Percentiles rank a stretch among this genome's conserved stretches.
phyloP scores from a whole-genome alignment of 1,140 invertebrate species.

The Stenopsyche tienmushanensis region DNA sequence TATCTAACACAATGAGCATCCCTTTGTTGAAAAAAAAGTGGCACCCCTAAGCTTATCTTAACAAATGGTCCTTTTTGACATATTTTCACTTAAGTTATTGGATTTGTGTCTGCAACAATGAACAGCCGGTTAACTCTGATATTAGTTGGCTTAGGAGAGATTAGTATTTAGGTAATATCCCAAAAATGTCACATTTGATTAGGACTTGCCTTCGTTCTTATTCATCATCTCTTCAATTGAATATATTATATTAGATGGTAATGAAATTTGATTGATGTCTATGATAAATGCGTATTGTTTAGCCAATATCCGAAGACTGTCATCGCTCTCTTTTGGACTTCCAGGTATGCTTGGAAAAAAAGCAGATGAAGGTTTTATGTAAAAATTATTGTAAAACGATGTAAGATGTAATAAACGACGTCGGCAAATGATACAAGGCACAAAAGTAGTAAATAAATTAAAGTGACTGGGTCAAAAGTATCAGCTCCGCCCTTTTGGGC shows the following conservation, averaged over 20 bases:
- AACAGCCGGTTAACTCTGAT: constrained; percentile 25
- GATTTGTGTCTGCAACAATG: constrained; percentile 37
- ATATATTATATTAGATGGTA: no score
- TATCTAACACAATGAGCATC: constrained; percentile 2
- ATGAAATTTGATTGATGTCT: no score
- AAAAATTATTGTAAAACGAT: constrained; percentile 21
- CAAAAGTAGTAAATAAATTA: constrained; percentile 37
- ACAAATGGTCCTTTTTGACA: constrained; percentile 37
- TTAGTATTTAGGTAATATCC: constrained; percentile 13
- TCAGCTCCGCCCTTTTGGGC: constrained; percentile 29
- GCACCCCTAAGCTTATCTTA: constrained; percentile 30
- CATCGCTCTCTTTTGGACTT: no score
- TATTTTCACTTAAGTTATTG: constrained; percentile 42
- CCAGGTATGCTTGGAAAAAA: no score
- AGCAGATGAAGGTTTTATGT: no score
- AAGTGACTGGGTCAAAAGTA: constrained; percentile 38
- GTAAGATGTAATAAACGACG: constrained; percentile 12
- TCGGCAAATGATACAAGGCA: constrained; percentile 13
- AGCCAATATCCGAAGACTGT: no score
- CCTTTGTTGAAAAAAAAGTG: constrained; percentile 6
- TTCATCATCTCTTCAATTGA: not conserved
- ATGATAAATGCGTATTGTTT: no score
- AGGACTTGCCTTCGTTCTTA: not conserved
- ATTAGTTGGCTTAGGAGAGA: constrained; percentile 32
- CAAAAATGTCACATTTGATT: not conserved